Evolutionary conservation across 2,888 invertebrate genomes (phyloP).

Genomic region (Cryptosula pallasiana): DNA sequence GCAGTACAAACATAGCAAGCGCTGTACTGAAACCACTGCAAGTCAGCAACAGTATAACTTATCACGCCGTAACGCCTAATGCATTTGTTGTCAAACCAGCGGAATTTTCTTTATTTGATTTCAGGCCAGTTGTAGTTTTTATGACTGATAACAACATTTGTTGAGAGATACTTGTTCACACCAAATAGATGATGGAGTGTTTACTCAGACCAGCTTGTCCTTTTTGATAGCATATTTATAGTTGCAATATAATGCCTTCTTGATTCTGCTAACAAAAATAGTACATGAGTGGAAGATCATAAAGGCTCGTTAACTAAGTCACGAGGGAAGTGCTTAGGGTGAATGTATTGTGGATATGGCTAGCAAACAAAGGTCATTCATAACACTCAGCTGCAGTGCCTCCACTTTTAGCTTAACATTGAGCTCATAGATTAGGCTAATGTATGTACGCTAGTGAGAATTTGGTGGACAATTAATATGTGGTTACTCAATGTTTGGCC

Average conservation of each 20-base stretch:
- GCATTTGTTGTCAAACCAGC: neutral
- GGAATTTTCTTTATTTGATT: neutral
- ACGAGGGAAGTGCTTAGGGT: neutral
- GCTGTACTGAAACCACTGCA: neutral
- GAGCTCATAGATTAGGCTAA: too few species aligned
- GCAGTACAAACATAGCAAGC: neutral
- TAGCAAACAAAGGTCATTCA: neutral
- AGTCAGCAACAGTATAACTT: too few species aligned
- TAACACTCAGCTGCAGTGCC: too few species aligned
- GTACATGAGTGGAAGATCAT: neutral
- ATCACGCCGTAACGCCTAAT: neutral
- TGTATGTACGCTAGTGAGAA: too few species aligned
- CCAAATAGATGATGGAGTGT: neutral
- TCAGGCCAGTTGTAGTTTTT: neutral
- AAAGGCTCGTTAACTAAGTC: neutral
- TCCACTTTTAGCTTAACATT: too few species aligned
- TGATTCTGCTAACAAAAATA: neutral
- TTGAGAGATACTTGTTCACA: neutral
- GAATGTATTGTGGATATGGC: neutral
- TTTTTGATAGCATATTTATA: neutral
- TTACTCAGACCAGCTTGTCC: neutral
- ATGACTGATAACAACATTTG: neutral
- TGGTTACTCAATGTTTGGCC: too few species aligned
- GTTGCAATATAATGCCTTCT: conserved; percentile 22
- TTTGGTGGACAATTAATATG: too few species aligned